Evolutionary conservation across 2,113 vertebrate species (phyloP).

Genomic region (Lipophrys pholis): DNA sequence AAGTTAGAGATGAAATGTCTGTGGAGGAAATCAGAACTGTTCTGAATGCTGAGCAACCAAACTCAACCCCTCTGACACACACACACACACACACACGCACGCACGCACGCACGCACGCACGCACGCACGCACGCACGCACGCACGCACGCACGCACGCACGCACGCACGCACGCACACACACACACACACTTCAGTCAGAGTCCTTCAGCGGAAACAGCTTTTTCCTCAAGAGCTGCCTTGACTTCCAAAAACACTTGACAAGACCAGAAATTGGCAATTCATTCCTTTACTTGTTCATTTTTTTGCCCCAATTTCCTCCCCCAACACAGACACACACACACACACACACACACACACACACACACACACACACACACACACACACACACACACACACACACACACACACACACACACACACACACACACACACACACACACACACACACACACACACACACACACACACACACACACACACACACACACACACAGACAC

Average conservation of each 20-base stretch:
- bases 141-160: neutral
- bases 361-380: neutral
- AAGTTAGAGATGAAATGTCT: slow-evolving; percentile 16
- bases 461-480: too few species aligned
- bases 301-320: slow-evolving; percentile 33
- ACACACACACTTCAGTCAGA: slow-evolving; percentile 21
- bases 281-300: slow-evolving; percentile 58
- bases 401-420: neutral
- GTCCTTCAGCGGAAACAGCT: slow-evolving; percentile 65
- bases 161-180: slow-evolving; percentile 10
- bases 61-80: neutral
- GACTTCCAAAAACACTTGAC: slow-evolving; percentile 67
- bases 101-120: slow-evolving; percentile 10
- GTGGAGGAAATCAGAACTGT: slow-evolving; percentile 19
- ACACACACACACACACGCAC: slow-evolving; percentile 6
- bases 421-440: neutral
- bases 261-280: slow-evolving; percentile 73
- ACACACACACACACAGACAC: too few species aligned
- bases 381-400: too few species aligned
- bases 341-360: neutral
- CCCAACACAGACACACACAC: too few species aligned
- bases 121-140: slow-evolving; percentile 10
- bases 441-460: neutral
- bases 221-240: slow-evolving; percentile 62
- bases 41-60: slow-evolving; percentile 21